Percentiles rank a stretch among this genome's conserved stretches.
phyloP scores from a whole-genome alignment of 2,797 vertebrate genomes.

The Chaunax sp. region DNA sequence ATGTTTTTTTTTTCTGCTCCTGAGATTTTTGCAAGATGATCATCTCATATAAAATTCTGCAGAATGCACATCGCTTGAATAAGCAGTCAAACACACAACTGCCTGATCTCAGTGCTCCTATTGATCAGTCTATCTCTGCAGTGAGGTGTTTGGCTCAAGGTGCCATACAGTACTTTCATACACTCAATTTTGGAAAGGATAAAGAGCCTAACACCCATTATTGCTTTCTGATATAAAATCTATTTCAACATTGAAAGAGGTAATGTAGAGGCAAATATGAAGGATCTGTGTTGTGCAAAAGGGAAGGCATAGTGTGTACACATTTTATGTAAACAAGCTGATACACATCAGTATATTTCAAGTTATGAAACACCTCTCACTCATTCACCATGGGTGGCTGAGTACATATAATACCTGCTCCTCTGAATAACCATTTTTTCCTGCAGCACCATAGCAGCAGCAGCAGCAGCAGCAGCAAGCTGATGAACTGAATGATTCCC shows the following conservation, averaged over 20 bases:
- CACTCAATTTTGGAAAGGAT: too few relatives aligned
- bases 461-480: background rate
- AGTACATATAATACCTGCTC: background rate
- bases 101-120: background rate
- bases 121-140: too few relatives aligned
- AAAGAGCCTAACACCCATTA: background rate
- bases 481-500: slow-evolving; percentile 24
- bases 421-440: slow-evolving; percentile 4
- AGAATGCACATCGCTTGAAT: background rate
- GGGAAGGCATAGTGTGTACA: too few relatives aligned
- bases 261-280: too few relatives aligned
- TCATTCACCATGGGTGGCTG: background rate
- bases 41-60: background rate
- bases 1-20: background rate
- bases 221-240: background rate
- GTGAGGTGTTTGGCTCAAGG: too few relatives aligned
- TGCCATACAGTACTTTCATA: too few relatives aligned
- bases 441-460: slow-evolving; percentile 1
- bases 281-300: too few relatives aligned
- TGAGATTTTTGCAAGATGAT: background rate
- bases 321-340: background rate
- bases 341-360: background rate
- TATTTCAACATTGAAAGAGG: background rate
- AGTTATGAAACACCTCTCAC: slow-evolving; percentile 2
- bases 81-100: background rate